Base-by-base conservation (phyloP, 2,113 vertebrate species). In the Oplegnathus fasciatus region DNA sequence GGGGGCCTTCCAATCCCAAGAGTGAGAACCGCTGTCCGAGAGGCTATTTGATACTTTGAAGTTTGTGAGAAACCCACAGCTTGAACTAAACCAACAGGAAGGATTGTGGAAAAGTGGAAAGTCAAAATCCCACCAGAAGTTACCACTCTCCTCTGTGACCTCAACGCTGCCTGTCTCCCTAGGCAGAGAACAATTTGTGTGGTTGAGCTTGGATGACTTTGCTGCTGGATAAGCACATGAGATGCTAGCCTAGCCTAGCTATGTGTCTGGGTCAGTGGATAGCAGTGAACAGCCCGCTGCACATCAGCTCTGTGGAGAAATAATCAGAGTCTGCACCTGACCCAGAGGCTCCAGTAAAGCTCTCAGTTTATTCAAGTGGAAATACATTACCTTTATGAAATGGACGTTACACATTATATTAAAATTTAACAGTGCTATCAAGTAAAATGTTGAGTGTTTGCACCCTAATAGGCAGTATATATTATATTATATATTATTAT, bases 171-270 rank as follows among this genome's bases (percentile, higher is more conserved):
- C 78, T 66, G 79, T 87, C 75, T 87, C 89, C 86, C 75, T 65
- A 85, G 92, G 89, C 89, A 81, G 67, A 90, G 66, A 84, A 83
- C 86, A 88, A 77, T 91, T 91, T 69, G 78, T 92, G 86, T 89
- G 90, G 87, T 86, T 92, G 90, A 93, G 85, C 83, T 88, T 68
- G 42, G 83, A 89, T 94, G 93, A 94, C 91, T 93, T 93, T 93
- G 93, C 91, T 92, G 81, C 88, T 84, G 85, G 94, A 88, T 80
- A 89, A 80, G 84, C 42, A 81, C 57, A 85, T 57, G 61, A 89
- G 75, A 92, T 88, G 66, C 67, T 84, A 75, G 80, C 72, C 66
- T 84, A 88, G 76, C 66, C 52, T 86, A 66, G 87, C 85, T 80
- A 34, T 82, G 77, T 86, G 77, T 89, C 64, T 88, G 86, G 86